Percentiles rank a stretch among this genome's conserved stretches.
Conservation (phyloP, 2,888 invertebrate genomes). For the Nebria brevicollis region DNA sequence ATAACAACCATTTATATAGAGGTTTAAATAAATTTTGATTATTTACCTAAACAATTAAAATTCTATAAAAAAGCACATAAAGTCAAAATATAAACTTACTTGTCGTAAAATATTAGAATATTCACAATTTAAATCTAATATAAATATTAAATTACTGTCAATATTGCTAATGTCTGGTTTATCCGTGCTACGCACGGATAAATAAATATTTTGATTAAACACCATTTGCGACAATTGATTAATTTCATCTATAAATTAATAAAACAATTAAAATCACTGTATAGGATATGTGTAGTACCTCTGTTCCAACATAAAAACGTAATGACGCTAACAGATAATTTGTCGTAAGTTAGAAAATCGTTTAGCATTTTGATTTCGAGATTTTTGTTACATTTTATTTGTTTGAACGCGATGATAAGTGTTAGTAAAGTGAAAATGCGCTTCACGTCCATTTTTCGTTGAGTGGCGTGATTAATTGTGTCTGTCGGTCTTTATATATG, state of each 20-base stretch:
- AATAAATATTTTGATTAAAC: background rate
- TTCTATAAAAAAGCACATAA: background rate
- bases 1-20: slow-evolving; percentile 12
- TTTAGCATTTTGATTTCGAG: background rate
- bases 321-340: background rate
- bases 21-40: background rate
- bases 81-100: background rate
- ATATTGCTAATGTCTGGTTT: background rate
- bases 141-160: background rate
- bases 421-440: background rate
- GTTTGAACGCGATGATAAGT: background rate
- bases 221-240: background rate
- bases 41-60: slow-evolving; percentile 19
- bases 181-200: background rate
- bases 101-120: background rate
- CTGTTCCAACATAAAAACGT: background rate
- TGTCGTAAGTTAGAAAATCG: background rate
- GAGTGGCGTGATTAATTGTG: background rate
- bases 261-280: background rate
- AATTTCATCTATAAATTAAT: background rate
- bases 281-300: background rate
- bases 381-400: background rate
- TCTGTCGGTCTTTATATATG: background rate
- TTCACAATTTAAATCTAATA: slow-evolving; percentile 20
- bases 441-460: background rate